Evolutionary conservation across 2,113 vertebrate species (phyloP).

Genomic region (Sylvilagus bachmani): DNA sequence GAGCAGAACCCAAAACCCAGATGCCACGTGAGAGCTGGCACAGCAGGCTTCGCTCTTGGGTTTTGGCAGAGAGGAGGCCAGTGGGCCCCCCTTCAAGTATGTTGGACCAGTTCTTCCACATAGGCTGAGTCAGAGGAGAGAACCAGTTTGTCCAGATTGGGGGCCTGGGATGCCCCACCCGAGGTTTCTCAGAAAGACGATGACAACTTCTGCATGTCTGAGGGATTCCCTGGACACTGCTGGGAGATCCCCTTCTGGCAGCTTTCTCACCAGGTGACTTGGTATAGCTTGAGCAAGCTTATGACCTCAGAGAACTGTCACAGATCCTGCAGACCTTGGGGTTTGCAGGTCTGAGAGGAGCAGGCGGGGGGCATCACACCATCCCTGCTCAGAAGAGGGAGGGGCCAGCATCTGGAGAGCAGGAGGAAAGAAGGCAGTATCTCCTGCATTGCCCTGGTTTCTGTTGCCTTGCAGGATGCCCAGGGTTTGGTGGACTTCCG

Average conservation of each 20-base stretch:
- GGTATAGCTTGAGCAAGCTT: neutral
- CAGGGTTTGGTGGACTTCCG: constrained; percentile 81
- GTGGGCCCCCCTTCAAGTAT: neutral
- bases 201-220: constrained; percentile 23
- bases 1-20: neutral
- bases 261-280: neutral
- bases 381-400: neutral
- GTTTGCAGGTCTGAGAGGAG: neutral
- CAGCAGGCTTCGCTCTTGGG: neutral
- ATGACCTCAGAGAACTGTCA: neutral
- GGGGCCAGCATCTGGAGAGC: neutral
- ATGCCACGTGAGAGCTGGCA: neutral
- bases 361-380: neutral
- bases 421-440: neutral
- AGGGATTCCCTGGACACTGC: constrained; percentile 23
- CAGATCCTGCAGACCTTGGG: neutral
- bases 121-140: constrained; percentile 10
- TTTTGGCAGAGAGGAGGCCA: constrained; percentile 30
- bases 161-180: neutral
- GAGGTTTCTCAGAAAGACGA: neutral
- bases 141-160: constrained; percentile 70
- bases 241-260: neutral
- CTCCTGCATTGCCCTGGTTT: neutral
- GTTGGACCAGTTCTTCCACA: constrained; percentile 50
- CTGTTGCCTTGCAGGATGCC: constrained; percentile 69